phyloP scores from a whole-genome alignment of 2,888 invertebrate genomes.

The Augochlorella aurata region DNA sequence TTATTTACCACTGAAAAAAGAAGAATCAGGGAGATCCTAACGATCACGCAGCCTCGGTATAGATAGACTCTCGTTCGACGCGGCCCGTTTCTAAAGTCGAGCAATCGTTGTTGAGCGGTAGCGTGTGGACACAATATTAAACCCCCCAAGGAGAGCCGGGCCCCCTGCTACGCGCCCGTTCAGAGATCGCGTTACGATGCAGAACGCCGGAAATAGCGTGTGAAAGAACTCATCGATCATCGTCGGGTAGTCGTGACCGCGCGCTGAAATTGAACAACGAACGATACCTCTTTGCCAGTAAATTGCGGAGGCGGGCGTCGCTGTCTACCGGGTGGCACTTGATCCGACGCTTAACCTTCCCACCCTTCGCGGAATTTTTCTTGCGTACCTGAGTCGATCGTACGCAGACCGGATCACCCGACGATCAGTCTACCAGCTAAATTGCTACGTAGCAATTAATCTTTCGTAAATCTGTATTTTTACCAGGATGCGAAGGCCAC shows the following conservation, averaged over 20 bases:
- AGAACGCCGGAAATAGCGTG: conserved; percentile 26
- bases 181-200: conserved; percentile 26
- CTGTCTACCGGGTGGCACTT: not conserved
- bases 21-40: too few species aligned
- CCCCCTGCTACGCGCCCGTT: not conserved
- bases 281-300: conserved; percentile 4
- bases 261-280: conserved; percentile 28
- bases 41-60: too few species aligned
- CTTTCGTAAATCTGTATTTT: too few species aligned
- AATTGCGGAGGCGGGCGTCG: not conserved
- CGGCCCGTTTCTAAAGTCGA: not conserved
- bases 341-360: not conserved
- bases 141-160: conserved; percentile 1
- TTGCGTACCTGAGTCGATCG: not conserved
- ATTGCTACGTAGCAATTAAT: too few species aligned
- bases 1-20: too few species aligned
- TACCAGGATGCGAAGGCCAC: too few species aligned
- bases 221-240: conserved; percentile 44
- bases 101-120: conserved; percentile 4
- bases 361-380: not conserved
- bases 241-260: conserved; percentile 28
- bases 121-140: conserved; percentile 12
- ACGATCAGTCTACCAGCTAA: too few species aligned
- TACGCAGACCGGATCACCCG: too few species aligned
- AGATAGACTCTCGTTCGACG: not conserved